phyloP scores from a whole-genome alignment of 1,140 invertebrate genomes.

The Heliconius congener region DNA sequence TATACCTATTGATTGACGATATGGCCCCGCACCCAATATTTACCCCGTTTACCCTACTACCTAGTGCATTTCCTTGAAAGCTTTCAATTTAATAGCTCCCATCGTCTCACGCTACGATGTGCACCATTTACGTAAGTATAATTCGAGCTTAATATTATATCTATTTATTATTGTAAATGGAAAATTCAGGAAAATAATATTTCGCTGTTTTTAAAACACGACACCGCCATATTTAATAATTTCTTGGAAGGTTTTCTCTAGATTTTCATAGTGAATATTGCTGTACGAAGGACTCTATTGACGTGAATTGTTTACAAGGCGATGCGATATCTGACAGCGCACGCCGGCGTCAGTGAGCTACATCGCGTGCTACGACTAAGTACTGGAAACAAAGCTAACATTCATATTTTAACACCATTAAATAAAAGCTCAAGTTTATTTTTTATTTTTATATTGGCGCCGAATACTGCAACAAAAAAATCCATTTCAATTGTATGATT shows the following conservation, averaged over 20 bases:
- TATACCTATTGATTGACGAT: slow-evolving; percentile 59
- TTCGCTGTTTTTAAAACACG: neutral
- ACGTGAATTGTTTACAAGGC: slow-evolving; percentile 52
- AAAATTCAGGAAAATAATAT: neutral
- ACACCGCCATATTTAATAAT: neutral
- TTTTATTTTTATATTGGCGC: neutral
- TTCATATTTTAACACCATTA: slow-evolving; percentile 50
- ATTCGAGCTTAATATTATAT: neutral
- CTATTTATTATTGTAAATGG: neutral
- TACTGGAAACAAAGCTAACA: slow-evolving; percentile 48
- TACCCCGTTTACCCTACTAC: slow-evolving; percentile 31
- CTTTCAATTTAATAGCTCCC: slow-evolving; percentile 37
- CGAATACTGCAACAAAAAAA: neutral
- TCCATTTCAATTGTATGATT: neutral
- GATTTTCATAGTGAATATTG: neutral
- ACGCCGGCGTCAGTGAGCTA: slow-evolving; percentile 37
- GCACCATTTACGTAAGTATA: neutral
- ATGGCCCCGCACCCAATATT: slow-evolving; percentile 39
- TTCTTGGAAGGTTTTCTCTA: neutral
- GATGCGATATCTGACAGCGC: slow-evolving; percentile 40
- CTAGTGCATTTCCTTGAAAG: slow-evolving; percentile 53
- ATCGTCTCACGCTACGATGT: slow-evolving; percentile 11
- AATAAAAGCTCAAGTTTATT: slow-evolving; percentile 6
- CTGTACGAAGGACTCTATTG: slow-evolving; percentile 5
- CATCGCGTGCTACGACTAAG: slow-evolving; percentile 53